A percentile compares a stretch with the other conserved stretches of the same genome.
Evolutionary conservation across 2,888 invertebrate genomes (phyloP).

Genomic region (Andrena hattorfiana): DNA sequence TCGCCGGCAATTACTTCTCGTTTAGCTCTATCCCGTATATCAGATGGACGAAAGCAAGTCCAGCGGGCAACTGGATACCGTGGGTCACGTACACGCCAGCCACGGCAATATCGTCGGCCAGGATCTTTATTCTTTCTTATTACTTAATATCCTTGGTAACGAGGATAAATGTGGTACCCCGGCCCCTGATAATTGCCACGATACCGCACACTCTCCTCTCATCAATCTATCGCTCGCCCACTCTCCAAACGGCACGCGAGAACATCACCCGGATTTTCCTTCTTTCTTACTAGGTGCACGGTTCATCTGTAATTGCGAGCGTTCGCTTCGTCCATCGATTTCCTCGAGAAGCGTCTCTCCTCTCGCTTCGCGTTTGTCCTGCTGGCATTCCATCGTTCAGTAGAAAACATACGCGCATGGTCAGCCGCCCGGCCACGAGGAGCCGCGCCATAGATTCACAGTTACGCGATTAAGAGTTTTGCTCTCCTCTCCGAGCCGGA

Average conservation of each 20-base stretch:
- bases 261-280: background rate
- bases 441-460: slow-evolving; percentile 58
- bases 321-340: too few species aligned
- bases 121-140: slow-evolving; percentile 77
- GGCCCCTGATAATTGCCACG: slow-evolving; percentile 65
- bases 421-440: slow-evolving; percentile 56
- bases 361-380: slow-evolving; percentile 2
- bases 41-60: slow-evolving; percentile 66
- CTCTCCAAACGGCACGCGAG: slow-evolving; percentile 26
- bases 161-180: slow-evolving; percentile 71
- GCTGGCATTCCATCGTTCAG: slow-evolving; percentile 48
- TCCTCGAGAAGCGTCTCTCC: background rate
- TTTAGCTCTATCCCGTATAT: slow-evolving; percentile 72
- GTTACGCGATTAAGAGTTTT: slow-evolving; percentile 24
- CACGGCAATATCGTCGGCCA: slow-evolving; percentile 69
- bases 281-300: too few species aligned
- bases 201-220: slow-evolving; percentile 52
- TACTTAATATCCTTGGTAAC: slow-evolving; percentile 76
- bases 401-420: slow-evolving; percentile 64
- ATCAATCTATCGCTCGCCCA: slow-evolving; percentile 51
- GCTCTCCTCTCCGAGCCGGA: slow-evolving; percentile 16
- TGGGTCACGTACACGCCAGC: slow-evolving; percentile 72
- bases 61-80: slow-evolving; percentile 58
- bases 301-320: too few species aligned
- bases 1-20: slow-evolving; percentile 73